Evolutionary conservation across 2,888 invertebrate species (phyloP), one percentile per base, ranked within the genome.

Genomic region (Drosophila subquinaria): DNA sequence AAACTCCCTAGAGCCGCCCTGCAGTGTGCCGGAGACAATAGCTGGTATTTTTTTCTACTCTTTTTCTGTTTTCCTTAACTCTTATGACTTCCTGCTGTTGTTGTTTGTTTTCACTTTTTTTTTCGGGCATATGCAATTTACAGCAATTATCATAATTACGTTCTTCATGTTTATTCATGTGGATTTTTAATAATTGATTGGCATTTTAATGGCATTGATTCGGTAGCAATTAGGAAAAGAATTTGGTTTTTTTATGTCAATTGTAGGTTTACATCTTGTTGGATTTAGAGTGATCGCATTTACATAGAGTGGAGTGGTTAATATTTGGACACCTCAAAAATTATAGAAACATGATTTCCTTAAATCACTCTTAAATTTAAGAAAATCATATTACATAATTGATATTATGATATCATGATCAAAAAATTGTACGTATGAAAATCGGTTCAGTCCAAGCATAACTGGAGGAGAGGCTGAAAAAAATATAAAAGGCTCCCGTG

Each of bases 71-170:
- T 38, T 20, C 13, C 23, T 20, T 57, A 61, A 57, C 57, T 73
- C 48, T 15, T 15, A 27, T 23, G 62, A 43, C 50, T 61, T 79
- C 64, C 68, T 69, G 69, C 69, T 68, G 85, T 27, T 66, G 36
- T 40, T 77, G 64, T 74, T 60, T 69, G 33, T 50, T 59, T 52
- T 52, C 53, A n/a, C 47, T 45, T 38, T 65, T 23, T 23, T 20
- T 36, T 51, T 67, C 23, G 42, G 33, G n/a, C 35, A 52, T 68
- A 42, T 53, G 57, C 45, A 63, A 52, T 60, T 62, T 23, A 15
- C 59, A 48, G 63, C 70, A 82, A 82, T 82, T 81, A 87, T 55
- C 60, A 45, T 66, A 68, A 71, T 71, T 76, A 71, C 33, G 69
- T 62, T 35, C 35, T 61, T 64, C 68, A 63, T 55, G 65, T 23